Percentiles rank a stretch among this genome's conserved stretches.
phyloP scores from a whole-genome alignment of 2,888 invertebrate genomes.

The Pilophorus perplexus region DNA sequence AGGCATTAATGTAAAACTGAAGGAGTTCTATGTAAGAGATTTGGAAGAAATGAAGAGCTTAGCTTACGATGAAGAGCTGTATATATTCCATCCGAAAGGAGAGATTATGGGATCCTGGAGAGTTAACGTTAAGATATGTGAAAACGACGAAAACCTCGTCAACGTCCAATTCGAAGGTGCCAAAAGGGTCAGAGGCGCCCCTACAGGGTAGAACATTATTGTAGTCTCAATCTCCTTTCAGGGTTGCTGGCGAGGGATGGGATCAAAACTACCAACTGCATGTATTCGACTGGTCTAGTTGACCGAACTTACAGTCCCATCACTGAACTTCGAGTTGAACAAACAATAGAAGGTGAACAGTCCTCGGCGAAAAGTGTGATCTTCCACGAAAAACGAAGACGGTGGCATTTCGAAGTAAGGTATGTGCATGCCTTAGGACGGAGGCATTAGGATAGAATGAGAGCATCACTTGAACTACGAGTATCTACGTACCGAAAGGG shows the following conservation, averaged over 20 bases:
- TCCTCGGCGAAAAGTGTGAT: background rate
- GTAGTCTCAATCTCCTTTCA: no score
- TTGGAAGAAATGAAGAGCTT: constrained; percentile 18
- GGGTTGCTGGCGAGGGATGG: no score
- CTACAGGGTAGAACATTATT: no score
- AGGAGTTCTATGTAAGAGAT: constrained; percentile 4
- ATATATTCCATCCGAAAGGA: constrained; percentile 14
- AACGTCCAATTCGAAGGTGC: constrained; percentile 34
- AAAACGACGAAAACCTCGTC: background rate
- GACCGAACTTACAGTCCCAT: constrained; percentile 8
- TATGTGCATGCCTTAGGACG: no score
- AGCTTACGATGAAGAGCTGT: constrained; percentile 25
- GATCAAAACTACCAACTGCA: no score
- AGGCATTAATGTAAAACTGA: constrained; percentile 3
- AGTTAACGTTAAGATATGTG: constrained; percentile 22
- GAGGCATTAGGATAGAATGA: no score
- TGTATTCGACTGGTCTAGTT: constrained; percentile 11
- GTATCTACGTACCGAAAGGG: no score
- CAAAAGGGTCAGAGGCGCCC: no score
- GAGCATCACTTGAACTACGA: no score
- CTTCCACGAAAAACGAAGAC: constrained; percentile 12
- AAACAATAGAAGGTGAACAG: background rate
- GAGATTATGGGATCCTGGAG: constrained; percentile 33
- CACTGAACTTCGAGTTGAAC: constrained; percentile 29
- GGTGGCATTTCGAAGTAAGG: constrained; percentile 22